Evolutionary conservation across 2,797 vertebrate genomes (phyloP).

Genomic region (Sebastes minor): DNA sequence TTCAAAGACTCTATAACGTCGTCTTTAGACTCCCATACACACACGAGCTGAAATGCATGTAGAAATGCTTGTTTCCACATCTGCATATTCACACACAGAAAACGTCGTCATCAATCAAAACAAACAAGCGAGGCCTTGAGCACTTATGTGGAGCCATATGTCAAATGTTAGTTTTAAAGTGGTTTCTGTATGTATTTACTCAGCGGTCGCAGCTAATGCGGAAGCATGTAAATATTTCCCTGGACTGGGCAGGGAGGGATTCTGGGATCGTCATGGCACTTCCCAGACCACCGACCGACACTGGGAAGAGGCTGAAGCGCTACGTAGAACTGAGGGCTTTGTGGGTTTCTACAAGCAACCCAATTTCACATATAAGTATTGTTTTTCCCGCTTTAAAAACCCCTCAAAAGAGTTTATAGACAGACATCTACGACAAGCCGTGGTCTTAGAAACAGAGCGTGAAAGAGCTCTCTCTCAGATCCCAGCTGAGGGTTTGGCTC

Average conservation of each 20-base stretch:
- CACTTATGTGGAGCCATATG: constrained; percentile 18
- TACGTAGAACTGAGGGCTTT: background rate
- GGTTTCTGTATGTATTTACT: constrained; percentile 48
- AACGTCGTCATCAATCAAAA: constrained; percentile 24
- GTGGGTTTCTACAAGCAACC: background rate
- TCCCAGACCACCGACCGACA: constrained; percentile 38
- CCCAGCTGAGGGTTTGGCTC: constrained; percentile 64
- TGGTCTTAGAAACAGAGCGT: constrained; percentile 1
- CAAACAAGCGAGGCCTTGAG: constrained; percentile 35
- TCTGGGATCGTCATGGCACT: background rate
- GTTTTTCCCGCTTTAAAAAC: background rate
- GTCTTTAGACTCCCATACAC: background rate
- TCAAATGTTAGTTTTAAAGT: constrained; percentile 35
- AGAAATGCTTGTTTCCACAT: background rate
- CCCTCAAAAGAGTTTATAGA: background rate
- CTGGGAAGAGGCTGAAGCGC: background rate
- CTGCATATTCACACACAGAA: background rate
- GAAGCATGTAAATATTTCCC: constrained; percentile 55
- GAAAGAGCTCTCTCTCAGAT: constrained; percentile 42
- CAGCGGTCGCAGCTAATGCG: constrained; percentile 29
- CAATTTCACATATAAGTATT: background rate
- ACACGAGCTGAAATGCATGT: background rate
- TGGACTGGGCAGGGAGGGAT: constrained; percentile 11
- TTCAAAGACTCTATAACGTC: background rate
- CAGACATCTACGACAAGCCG: background rate